phyloP scores from a whole-genome alignment of 2,797 vertebrate species.

The Muraenolepis orangiensis region DNA sequence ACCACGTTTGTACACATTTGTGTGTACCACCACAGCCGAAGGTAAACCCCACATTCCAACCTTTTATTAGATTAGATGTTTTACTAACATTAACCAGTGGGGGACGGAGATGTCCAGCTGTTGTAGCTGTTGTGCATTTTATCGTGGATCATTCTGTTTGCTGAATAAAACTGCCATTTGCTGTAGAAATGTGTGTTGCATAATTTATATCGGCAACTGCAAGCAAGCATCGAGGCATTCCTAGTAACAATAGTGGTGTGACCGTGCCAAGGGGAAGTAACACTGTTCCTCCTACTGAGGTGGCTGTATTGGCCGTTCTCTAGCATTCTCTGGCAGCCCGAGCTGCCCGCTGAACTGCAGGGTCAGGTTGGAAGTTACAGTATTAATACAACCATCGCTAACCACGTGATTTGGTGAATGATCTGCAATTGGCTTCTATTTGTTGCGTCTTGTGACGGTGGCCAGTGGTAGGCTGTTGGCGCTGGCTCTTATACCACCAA shows the following conservation, averaged over 20 bases:
- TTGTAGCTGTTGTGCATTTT: slow-evolving; percentile 18
- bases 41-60: slow-evolving; percentile 68
- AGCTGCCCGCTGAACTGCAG: slow-evolving; percentile 39
- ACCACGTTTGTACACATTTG: slow-evolving; percentile 71
- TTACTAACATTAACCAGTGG: slow-evolving; percentile 45
- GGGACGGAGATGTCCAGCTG: slow-evolving; percentile 14
- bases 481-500: slow-evolving; percentile 70
- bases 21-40: slow-evolving; percentile 78
- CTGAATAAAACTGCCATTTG: not conserved
- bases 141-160: slow-evolving; percentile 3
- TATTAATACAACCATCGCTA: slow-evolving; percentile 64
- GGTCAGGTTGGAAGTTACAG: slow-evolving; percentile 61
- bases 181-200: not conserved
- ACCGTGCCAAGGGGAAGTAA: slow-evolving; percentile 9
- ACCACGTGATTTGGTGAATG: slow-evolving; percentile 66
- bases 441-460: slow-evolving; percentile 68
- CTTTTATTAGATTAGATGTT: slow-evolving; percentile 20
- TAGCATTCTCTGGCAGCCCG: slow-evolving; percentile 53
- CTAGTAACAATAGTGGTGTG: slow-evolving; percentile 42
- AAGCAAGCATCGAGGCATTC: slow-evolving; percentile 8
- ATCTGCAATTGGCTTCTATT: slow-evolving; percentile 73
- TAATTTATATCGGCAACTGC: slow-evolving; percentile 7
- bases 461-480: slow-evolving; percentile 63
- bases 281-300: slow-evolving; percentile 37
- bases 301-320: slow-evolving; percentile 45